These are phyloP conservation scores for Adelphocoris suturalis DNA, from an alignment of 2,888 invertebrate genomes.

Conservation along the genomic window DNA sequence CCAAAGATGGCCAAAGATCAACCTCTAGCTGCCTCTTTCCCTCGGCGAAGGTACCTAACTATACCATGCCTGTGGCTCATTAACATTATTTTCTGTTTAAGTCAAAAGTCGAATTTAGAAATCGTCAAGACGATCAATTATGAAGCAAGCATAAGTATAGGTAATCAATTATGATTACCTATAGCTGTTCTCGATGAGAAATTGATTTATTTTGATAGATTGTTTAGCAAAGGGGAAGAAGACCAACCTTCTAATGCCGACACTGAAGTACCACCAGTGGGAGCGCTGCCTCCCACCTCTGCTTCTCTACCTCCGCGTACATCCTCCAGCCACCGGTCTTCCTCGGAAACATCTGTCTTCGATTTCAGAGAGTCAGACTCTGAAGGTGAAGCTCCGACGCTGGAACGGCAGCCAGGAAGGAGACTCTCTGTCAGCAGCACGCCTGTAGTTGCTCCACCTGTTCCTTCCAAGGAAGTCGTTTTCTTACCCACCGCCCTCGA, in stretches of 20 bases:
- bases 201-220: conserved; percentile 75
- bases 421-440: conserved; percentile 36
- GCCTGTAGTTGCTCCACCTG: background rate
- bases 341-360: conserved; percentile 84
- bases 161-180: background rate
- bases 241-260: conserved; percentile 74
- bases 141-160: too few relatives aligned
- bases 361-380: conserved; percentile 84
- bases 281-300: conserved; percentile 56
- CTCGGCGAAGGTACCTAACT: conserved; percentile 73
- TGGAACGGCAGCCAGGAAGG: conserved; percentile 82
- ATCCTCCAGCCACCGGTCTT: conserved; percentile 80
- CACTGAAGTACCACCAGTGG: conserved; percentile 33
- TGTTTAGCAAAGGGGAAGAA: conserved; percentile 84
- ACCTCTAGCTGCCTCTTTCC: conserved; percentile 73
- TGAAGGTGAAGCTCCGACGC: conserved; percentile 82
- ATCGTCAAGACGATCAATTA: background rate
- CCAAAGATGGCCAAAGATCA: conserved; percentile 80
- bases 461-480: background rate
- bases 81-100: too few relatives aligned
- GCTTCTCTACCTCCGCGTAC: conserved; percentile 59
- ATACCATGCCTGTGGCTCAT: background rate
- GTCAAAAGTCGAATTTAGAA: background rate
- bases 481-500: conserved; percentile 41
- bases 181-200: background rate